Evolutionary conservation across 1,140 invertebrate species (phyloP).

Genomic region (Lordiphosa collinella): DNA sequence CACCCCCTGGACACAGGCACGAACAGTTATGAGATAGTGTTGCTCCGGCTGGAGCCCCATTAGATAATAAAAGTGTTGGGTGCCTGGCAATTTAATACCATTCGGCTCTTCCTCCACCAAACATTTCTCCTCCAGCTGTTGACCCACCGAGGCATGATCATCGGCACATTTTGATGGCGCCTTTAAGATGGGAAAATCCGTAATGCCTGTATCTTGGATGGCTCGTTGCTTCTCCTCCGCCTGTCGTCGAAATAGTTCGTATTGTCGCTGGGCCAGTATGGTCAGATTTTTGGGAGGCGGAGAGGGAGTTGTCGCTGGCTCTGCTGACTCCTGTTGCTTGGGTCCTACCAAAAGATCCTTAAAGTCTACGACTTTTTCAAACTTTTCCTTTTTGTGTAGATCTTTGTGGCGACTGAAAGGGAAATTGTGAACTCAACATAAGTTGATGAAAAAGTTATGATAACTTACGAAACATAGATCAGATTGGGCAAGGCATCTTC

Average conservation of each 20-base stretch:
- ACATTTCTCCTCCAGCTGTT: slow-evolving; percentile 56
- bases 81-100: slow-evolving; percentile 32
- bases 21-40: slow-evolving; percentile 49
- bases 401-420: slow-evolving; percentile 12
- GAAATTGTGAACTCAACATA: not conserved
- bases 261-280: slow-evolving; percentile 3
- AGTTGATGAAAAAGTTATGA: not conserved
- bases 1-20: slow-evolving; percentile 54
- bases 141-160: slow-evolving; percentile 22
- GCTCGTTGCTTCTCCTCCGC: slow-evolving; percentile 17
- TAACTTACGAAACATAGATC: slow-evolving; percentile 57
- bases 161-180: slow-evolving; percentile 30
- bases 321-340: not conserved
- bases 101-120: slow-evolving; percentile 20
- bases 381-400: slow-evolving; percentile 24
- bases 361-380: slow-evolving; percentile 18
- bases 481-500: slow-evolving; percentile 59
- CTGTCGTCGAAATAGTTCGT: slow-evolving; percentile 20
- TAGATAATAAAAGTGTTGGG: slow-evolving; percentile 36
- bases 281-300: not conserved
- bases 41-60: slow-evolving; percentile 23
- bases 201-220: slow-evolving; percentile 37
- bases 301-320: not conserved
- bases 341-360: slow-evolving; percentile 13
- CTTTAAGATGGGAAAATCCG: slow-evolving; percentile 30